phyloP scores from a whole-genome alignment of 2,888 invertebrate genomes.

The Pilophorus perplexus region DNA sequence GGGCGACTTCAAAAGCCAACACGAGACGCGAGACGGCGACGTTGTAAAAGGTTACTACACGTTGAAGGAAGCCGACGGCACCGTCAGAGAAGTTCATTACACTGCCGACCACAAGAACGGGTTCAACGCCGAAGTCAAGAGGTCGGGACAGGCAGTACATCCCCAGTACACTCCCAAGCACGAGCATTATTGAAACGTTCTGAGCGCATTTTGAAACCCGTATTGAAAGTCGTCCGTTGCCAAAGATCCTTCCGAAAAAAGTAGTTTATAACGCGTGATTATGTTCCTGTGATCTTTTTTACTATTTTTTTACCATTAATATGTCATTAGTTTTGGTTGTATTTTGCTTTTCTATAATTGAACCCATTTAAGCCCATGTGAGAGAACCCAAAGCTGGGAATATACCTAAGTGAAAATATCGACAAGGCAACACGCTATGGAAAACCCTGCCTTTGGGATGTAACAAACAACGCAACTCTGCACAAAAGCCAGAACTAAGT shows the following conservation, averaged over 20 bases:
- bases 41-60: constrained; percentile 38
- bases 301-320: constrained; percentile 31
- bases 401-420: too few relatives aligned
- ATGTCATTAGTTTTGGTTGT: not conserved
- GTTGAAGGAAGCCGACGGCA: constrained; percentile 43
- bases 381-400: too few relatives aligned
- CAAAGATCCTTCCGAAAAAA: constrained; percentile 18
- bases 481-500: too few relatives aligned
- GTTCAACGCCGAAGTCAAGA: constrained; percentile 50
- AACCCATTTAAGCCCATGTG: too few relatives aligned
- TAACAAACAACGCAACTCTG: too few relatives aligned
- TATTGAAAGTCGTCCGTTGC: constrained; percentile 27
- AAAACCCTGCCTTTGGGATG: too few relatives aligned
- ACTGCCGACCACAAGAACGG: constrained; percentile 49
- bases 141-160: constrained; percentile 46
- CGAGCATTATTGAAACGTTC: constrained; percentile 26
- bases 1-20: constrained; percentile 46
- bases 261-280: constrained; percentile 7
- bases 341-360: not conserved
- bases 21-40: constrained; percentile 46
- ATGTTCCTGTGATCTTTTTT: constrained; percentile 35
- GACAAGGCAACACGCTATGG: too few relatives aligned
- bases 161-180: constrained; percentile 38
- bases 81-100: constrained; percentile 48
- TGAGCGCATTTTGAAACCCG: not conserved